A percentile compares a stretch with the other conserved stretches of the same genome.
phyloP scores from a whole-genome alignment of 1,140 invertebrate genomes.

The Drosophila ohnishii region DNA sequence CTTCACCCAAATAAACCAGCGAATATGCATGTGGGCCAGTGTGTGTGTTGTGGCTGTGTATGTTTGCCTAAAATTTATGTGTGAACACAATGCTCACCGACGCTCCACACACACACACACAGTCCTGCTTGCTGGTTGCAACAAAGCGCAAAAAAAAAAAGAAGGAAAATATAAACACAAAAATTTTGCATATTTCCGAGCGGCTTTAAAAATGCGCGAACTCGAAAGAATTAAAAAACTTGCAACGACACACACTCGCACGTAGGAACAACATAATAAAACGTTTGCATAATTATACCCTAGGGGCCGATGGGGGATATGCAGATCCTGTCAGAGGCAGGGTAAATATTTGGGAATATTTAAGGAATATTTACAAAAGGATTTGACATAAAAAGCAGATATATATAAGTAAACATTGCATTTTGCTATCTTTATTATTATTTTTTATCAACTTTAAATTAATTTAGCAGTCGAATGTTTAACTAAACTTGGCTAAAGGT shows the following conservation, averaged over 20 bases:
- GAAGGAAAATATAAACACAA: slow-evolving; percentile 36
- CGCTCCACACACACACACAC: slow-evolving; percentile 24
- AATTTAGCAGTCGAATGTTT: not conserved
- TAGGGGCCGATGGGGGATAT: slow-evolving; percentile 22
- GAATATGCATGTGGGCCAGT: slow-evolving; percentile 16
- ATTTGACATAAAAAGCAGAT: not conserved
- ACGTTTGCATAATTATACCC: slow-evolving; percentile 66
- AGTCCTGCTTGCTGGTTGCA: slow-evolving; percentile 31
- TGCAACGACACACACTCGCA: slow-evolving; percentile 18
- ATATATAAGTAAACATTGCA: not conserved
- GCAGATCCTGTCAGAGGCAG: slow-evolving; percentile 20
- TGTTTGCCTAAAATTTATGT: slow-evolving; percentile 78
- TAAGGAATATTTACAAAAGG: not conserved
- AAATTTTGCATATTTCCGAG: slow-evolving; percentile 69
- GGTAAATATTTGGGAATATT: slow-evolving; percentile 8
- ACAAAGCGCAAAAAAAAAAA: slow-evolving; percentile 52
- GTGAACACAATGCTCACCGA: slow-evolving; percentile 65
- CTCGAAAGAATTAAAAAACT: slow-evolving; percentile 51
- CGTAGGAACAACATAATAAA: slow-evolving; percentile 48
- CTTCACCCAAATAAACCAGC: slow-evolving; percentile 75
- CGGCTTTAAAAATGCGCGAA: slow-evolving; percentile 64
- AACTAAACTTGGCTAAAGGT: not conserved
- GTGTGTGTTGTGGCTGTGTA: slow-evolving; percentile 26
- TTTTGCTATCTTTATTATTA: not conserved
- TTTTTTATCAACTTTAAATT: no score